Percentiles rank a stretch among this genome's conserved stretches.
Conservation (phyloP, 2,797 vertebrate species). For the Aphelocoma californica region DNA sequence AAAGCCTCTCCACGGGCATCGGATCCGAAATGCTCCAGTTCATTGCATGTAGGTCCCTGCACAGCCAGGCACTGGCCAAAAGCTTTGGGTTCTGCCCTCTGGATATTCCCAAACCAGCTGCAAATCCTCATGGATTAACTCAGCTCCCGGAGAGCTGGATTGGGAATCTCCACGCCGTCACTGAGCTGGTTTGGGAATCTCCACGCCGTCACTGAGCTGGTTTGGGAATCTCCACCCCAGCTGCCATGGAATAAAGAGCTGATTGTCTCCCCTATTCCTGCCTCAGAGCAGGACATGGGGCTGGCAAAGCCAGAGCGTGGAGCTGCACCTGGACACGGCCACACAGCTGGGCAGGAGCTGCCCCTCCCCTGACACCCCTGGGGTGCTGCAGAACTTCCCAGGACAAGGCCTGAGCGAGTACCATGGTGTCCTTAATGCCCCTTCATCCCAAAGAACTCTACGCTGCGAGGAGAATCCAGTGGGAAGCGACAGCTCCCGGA, state of each 20-base stretch:
- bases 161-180: not conserved
- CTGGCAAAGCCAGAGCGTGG: not conserved
- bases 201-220: not conserved
- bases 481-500: not conserved
- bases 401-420: not conserved
- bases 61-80: not conserved
- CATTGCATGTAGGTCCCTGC: not conserved
- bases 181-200: not conserved
- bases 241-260: not conserved
- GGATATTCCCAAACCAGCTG: not conserved
- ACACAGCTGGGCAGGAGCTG: not conserved
- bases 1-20: not conserved
- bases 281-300: not conserved
- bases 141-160: not conserved
- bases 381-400: not conserved
- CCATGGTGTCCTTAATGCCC: not conserved
- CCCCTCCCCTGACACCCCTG: not conserved
- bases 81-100: not conserved
- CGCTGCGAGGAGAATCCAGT: not conserved
- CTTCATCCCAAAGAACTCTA: not conserved
- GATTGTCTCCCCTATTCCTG: slow-evolving; percentile 2
- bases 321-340: not conserved
- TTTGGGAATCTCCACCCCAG: not conserved
- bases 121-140: not conserved
- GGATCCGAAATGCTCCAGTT: not conserved